A percentile compares a stretch with the other conserved stretches of the same genome.
Conservation (phyloP, 2,888 invertebrate genomes). For the Lysandra bellargus region DNA sequence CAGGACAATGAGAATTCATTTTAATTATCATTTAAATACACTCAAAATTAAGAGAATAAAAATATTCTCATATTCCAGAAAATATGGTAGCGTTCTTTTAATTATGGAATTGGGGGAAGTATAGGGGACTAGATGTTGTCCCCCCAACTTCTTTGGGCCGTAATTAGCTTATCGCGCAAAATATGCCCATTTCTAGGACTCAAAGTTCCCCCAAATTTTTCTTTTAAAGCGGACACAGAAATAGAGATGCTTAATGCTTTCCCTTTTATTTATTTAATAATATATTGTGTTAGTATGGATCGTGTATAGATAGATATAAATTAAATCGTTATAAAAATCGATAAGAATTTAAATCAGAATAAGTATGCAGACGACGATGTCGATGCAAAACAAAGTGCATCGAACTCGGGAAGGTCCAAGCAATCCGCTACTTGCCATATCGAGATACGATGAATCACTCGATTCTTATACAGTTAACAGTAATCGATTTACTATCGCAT, state of each 20-base stretch:
- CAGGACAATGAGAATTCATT: background rate
- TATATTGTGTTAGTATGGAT: too few relatives aligned
- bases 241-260: too few relatives aligned
- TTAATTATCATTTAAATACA: background rate
- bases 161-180: too few relatives aligned
- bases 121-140: background rate
- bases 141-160: background rate
- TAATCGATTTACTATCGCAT: slow-evolving; percentile 26
- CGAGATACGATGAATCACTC: slow-evolving; percentile 25
- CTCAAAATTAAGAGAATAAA: background rate
- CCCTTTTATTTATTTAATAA: too few relatives aligned
- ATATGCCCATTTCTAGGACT: too few relatives aligned
- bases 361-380: slow-evolving; percentile 69
- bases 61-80: background rate
- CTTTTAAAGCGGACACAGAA: too few relatives aligned
- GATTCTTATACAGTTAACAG: slow-evolving; percentile 22
- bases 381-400: slow-evolving; percentile 69
- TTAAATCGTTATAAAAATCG: slow-evolving; percentile 26
- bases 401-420: slow-evolving; percentile 73
- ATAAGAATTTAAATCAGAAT: slow-evolving; percentile 44
- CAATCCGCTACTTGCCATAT: slow-evolving; percentile 54
- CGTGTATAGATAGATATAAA: background rate
- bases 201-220: too few relatives aligned
- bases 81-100: background rate
- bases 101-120: background rate